Evolutionary conservation across 2,797 vertebrate genomes (phyloP), one percentile per base, ranked within the genome.

Genomic region (Acropternis orthonyx): DNA sequence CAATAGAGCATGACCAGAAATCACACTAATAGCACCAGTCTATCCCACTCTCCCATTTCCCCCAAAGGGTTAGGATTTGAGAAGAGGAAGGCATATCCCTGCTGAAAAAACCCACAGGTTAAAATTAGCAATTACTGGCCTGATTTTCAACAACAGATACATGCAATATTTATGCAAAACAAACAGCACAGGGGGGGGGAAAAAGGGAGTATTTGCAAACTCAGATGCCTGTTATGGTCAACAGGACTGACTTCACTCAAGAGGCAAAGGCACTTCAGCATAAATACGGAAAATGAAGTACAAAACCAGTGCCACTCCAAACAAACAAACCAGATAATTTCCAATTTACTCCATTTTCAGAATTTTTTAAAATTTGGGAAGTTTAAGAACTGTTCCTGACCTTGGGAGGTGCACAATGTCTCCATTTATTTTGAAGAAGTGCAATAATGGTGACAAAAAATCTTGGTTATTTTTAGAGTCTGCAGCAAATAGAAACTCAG

Each of bases 1-100:
- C 17, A 27, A 20, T 0, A 55, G 12, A 58, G 10, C 18, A 68
- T 0, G 2, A 66, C 10, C 43, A 22, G 34, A 85, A 83, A n/a
- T 41, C 27, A 48, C 41, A 12, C 4, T 28, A 11, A 30, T 32
- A 62, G 46, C 28, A 81, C 5, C 16, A 51, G n/a, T 32, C 51
- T 39, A 44, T 17, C 26, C 43, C 14, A 11, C 43, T 73, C 6
- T 4, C n/a, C 11, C 7, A 7, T 46, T 72, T 66, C 22, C 21
- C 21, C 30, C 30, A 28, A 63, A 20, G 8, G 6, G 18, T 66
- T 37, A 58, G 44, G n/a, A 54, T 32, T 65, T 71, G 37, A 49
- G 32, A 85, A 63, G n/a, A 48, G 6, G 30, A 81, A 78, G 9
- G 28, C 12, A 39, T 4, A 39, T 43, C 39, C 37, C 26, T 30